Percentiles rank a stretch among this genome's conserved stretches.
Evolutionary conservation across 92 coral and sea anemone species (phyloP).

Genomic region (Siderastrea siderea): DNA sequence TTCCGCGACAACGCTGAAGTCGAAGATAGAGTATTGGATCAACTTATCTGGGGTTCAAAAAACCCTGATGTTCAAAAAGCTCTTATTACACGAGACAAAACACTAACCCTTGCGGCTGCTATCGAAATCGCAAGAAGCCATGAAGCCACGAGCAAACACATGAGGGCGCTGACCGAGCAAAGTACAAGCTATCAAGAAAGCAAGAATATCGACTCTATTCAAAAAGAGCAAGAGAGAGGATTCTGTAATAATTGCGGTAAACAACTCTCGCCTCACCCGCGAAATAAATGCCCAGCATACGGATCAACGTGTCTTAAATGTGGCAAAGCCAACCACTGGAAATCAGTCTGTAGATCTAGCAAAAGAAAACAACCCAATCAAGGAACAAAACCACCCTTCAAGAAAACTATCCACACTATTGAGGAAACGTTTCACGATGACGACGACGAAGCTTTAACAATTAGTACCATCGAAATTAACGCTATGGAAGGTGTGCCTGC

Average conservation of each 20-base stretch:
- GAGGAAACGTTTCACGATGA: too few species aligned
- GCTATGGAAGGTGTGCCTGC: not conserved
- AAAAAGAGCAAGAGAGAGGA: constrained; percentile 6
- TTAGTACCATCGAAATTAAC: not conserved
- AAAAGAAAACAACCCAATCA: too few species aligned
- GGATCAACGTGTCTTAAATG: too few species aligned
- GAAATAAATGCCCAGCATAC: too few species aligned
- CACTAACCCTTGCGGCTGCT: constrained; percentile 16
- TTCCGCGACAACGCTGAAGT: not conserved
- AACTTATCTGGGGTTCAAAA: constrained; percentile 31
- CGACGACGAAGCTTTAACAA: too few species aligned
- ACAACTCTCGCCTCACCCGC: too few species aligned
- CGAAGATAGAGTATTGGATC: constrained; percentile 39
- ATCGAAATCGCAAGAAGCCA: constrained; percentile 21
- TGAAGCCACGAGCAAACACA: constrained; percentile 5
- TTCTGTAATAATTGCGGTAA: not conserved
- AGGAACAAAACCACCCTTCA: too few species aligned
- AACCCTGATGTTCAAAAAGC: constrained; percentile 25
- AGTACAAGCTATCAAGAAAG: constrained; percentile 10
- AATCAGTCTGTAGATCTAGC: too few species aligned
- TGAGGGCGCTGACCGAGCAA: not conserved
- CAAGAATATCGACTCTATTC: not conserved
- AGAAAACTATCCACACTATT: too few species aligned
- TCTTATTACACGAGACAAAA: constrained; percentile 1
- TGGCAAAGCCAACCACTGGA: too few species aligned